Evolutionary conservation across 2,113 vertebrate species (phyloP), one percentile per base, ranked within the genome.

Genomic region (Odocoileus hemionus): DNA sequence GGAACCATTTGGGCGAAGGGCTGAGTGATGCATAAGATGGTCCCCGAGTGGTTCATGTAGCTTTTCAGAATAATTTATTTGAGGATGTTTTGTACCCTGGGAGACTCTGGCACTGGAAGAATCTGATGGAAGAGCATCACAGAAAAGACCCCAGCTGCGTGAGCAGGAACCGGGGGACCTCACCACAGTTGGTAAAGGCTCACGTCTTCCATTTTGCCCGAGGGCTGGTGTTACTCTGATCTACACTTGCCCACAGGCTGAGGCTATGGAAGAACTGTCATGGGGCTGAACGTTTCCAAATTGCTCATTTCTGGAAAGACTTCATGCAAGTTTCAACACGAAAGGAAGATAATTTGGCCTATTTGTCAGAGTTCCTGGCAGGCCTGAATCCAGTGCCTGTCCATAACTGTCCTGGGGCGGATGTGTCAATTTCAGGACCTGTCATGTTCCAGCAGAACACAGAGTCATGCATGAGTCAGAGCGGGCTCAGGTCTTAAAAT

Each of bases 241-340:
- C 86, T 26, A 86, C 39, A 86, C 79, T 60, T 86, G 79, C 88
- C 95, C 82, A 39, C 93, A 55, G 33, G 88, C 82, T 50, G 78
- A 47, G 14, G 96, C 30, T 84, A 26, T 1, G 67, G 91, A 47
- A 80, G 95, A 76, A 79, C 80, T 16, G 70, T 64, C 94, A 87
- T 7, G 70, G 70, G 86, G 86, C 47, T 13, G 84, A 97, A 58
- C 58, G 54, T 9, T 70, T 85, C 70, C 93, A 89, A 82, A 90
- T 39, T 47, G 95, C 96, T 97, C 95, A 91, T 92, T 96, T 98
- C 89, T 95, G 89, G 91, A 95, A 94, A 96, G 90, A 43, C 64
- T 96, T 47, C 58, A 74, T 16, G 39, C 9, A 45, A 54, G 94
- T 93, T 95, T 90, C 70, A 96, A 96, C 91, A 94, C 21, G 86